Conservation (phyloP, 2,888 invertebrate genomes). For the Diarsia rubi region DNA sequence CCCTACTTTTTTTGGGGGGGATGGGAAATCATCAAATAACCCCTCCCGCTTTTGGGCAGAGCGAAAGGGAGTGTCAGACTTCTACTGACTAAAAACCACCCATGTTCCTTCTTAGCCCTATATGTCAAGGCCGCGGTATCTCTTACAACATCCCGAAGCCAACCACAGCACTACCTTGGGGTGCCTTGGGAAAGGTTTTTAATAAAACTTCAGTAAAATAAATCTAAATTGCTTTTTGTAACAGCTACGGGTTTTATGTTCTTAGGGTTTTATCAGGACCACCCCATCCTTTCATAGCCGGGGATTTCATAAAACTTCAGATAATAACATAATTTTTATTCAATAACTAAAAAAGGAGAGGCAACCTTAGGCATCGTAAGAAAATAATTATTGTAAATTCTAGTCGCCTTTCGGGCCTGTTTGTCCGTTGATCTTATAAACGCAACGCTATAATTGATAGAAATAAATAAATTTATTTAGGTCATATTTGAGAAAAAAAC, state of each 20-base stretch:
- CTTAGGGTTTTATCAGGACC: slow-evolving; percentile 41
- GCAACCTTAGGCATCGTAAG: neutral
- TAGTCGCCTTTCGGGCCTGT: neutral
- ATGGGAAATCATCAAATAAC: too few relatives aligned
- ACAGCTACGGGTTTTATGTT: slow-evolving; percentile 47
- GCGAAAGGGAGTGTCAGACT: too few relatives aligned
- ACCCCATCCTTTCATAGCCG: slow-evolving; percentile 30
- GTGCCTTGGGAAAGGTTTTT: neutral
- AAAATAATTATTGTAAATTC: neutral
- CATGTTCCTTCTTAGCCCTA: too few relatives aligned
- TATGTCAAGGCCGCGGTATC: too few relatives aligned
- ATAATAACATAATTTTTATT: slow-evolving; percentile 46
- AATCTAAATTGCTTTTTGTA: slow-evolving; percentile 40
- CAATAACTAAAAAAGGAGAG: slow-evolving; percentile 22
- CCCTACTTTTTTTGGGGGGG: too few relatives aligned
- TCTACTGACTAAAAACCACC: too few relatives aligned
- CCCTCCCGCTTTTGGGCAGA: too few relatives aligned
- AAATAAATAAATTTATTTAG: neutral
- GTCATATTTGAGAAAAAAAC: neutral
- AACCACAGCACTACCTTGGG: too few relatives aligned
- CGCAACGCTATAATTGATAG: neutral
- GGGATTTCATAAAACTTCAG: slow-evolving; percentile 49
- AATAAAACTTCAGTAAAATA: slow-evolving; percentile 23
- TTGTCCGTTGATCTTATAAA: neutral
- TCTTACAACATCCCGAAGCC: too few relatives aligned